Conservation (phyloP, 92 coral and sea anemone species). For the Zoanthus sociatus region DNA sequence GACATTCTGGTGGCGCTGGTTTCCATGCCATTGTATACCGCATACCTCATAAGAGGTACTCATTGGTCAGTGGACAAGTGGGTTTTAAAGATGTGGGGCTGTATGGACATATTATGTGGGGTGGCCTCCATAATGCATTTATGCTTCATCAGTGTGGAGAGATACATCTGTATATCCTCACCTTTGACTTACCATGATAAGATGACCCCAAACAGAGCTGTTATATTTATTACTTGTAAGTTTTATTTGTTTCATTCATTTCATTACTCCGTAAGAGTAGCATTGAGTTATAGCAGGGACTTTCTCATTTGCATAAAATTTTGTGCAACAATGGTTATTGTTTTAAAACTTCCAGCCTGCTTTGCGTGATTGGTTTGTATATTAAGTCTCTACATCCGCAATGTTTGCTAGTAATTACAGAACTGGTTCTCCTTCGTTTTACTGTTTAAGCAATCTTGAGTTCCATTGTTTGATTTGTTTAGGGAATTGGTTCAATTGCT, state of each 20-base stretch:
- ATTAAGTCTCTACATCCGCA: too few species aligned
- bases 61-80: slow-evolving; percentile 58
- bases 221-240: slow-evolving; percentile 37
- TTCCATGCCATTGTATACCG: slow-evolving; percentile 87
- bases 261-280: too few species aligned
- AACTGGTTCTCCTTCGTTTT: too few species aligned
- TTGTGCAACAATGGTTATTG: too few species aligned
- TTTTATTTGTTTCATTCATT: background rate
- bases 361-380: too few species aligned
- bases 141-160: slow-evolving; percentile 70
- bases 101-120: slow-evolving; percentile 78
- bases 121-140: slow-evolving; percentile 75
- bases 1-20: slow-evolving; percentile 83
- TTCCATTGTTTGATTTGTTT: too few species aligned
- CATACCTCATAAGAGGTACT: slow-evolving; percentile 79
- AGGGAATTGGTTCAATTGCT: too few species aligned
- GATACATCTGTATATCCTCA: slow-evolving; percentile 71
- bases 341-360: too few species aligned
- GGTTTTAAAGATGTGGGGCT: slow-evolving; percentile 72
- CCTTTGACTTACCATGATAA: slow-evolving; percentile 79
- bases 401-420: too few species aligned
- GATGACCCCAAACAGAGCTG: slow-evolving; percentile 74
- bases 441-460: too few species aligned
- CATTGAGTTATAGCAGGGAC: too few species aligned
- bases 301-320: too few species aligned